These are phyloP conservation scores for Sinotaia quadrata DNA, from an alignment of 2,888 invertebrate genomes.

Conservation along the genomic window DNA sequence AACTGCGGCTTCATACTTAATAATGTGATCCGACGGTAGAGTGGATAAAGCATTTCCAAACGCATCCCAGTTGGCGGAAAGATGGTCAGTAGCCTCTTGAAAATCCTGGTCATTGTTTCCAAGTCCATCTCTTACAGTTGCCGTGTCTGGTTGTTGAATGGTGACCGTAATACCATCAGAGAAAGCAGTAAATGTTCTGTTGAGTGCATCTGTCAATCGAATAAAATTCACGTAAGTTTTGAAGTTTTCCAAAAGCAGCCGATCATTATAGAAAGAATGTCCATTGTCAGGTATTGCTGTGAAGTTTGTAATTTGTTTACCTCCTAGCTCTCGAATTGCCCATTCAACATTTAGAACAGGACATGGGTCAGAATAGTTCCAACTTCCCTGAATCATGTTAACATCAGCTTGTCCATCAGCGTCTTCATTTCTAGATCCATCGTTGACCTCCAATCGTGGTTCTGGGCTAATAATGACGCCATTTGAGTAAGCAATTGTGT, in stretches of 20 bases:
- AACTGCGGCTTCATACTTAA: slow-evolving; percentile 51
- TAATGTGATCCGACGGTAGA: slow-evolving; percentile 33
- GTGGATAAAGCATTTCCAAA: slow-evolving; percentile 34
- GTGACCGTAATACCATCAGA: slow-evolving; percentile 40
- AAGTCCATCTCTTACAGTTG: slow-evolving; percentile 37
- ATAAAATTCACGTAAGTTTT: slow-evolving; percentile 32
- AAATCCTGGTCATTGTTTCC: slow-evolving; percentile 35
- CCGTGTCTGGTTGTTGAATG: slow-evolving; percentile 34
- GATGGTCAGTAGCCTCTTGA: slow-evolving; percentile 28
- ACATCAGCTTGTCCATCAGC: slow-evolving; percentile 18
- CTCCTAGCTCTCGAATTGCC: slow-evolving; percentile 13
- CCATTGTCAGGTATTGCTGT: background rate
- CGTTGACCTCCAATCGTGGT: background rate
- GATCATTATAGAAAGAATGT: background rate
- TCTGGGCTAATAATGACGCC: slow-evolving; percentile 20
- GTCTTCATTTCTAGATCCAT: slow-evolving; percentile 7
- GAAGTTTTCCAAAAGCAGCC: background rate
- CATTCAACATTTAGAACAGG: slow-evolving; percentile 14
- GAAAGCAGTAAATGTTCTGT: slow-evolving; percentile 28
- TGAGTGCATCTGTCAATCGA: slow-evolving; percentile 33
- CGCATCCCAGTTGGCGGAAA: slow-evolving; percentile 43
- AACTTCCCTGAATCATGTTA: slow-evolving; percentile 8
- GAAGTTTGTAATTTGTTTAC: background rate
- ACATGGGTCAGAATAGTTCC: slow-evolving; percentile 24
- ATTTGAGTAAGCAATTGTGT: slow-evolving; percentile 7